These are phyloP conservation scores for Tetragonula clypearis DNA, from an alignment of 1,140 invertebrate genomes.

Conservation along the genomic window DNA sequence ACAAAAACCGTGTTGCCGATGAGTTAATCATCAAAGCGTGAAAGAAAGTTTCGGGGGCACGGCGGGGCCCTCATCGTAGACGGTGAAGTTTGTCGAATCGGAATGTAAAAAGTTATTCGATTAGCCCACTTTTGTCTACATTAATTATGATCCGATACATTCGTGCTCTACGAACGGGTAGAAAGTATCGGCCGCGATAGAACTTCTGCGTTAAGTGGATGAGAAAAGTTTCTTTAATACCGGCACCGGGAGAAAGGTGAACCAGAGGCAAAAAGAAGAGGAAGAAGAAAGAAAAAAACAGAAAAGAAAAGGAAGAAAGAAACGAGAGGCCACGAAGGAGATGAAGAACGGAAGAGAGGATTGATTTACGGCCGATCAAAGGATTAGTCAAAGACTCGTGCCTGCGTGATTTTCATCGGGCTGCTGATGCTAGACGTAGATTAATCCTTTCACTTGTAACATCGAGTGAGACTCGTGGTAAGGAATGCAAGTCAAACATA, in stretches of 20 bases:
- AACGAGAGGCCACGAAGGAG: not conserved
- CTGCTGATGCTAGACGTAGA: slow-evolving; percentile 9
- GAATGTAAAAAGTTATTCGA: slow-evolving; percentile 52
- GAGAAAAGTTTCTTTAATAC: slow-evolving; percentile 68
- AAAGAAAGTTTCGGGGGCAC: not conserved
- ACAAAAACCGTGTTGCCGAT: not conserved
- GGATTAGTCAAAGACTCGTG: slow-evolving; percentile 18
- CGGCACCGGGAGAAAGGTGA: slow-evolving; percentile 13
- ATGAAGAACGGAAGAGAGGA: slow-evolving; percentile 23
- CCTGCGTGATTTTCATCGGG: slow-evolving; percentile 17
- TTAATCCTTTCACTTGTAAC: not conserved
- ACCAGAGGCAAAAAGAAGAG: not conserved
- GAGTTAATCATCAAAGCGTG: not conserved
- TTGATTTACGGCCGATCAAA: slow-evolving; percentile 49
- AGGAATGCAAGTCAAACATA: no score
- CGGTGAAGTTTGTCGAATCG: slow-evolving; percentile 3
- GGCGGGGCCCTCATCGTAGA: not conserved
- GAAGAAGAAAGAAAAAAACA: no score
- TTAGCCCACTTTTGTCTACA: slow-evolving; percentile 46
- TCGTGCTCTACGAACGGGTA: slow-evolving; percentile 44
- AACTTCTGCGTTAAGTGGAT: slow-evolving; percentile 66
- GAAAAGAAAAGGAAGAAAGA: not conserved
- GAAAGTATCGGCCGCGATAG: slow-evolving; percentile 51
- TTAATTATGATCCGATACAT: slow-evolving; percentile 60
- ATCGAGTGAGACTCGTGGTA: no score